Evolutionary conservation across 2,888 invertebrate genomes (phyloP).

Genomic region (Imbricaverruca yamaguchii): DNA sequence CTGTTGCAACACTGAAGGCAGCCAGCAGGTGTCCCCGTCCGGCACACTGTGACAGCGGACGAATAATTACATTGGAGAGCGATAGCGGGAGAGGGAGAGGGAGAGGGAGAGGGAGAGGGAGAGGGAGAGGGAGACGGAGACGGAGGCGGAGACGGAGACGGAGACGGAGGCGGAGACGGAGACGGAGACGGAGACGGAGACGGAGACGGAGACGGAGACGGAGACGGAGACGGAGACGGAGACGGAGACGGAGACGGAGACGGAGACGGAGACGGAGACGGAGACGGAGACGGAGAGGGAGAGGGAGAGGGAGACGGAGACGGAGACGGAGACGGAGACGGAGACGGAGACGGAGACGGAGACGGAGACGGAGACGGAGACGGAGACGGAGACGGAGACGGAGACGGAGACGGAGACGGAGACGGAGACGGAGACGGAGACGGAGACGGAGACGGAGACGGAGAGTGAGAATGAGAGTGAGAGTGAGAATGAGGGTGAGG

Average conservation of each 20-base stretch:
- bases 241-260: slow-evolving; percentile 25
- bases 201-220: slow-evolving; percentile 9
- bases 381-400: slow-evolving; percentile 22
- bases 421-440: background rate
- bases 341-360: slow-evolving; percentile 21
- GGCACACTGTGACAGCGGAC: background rate
- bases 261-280: slow-evolving; percentile 23
- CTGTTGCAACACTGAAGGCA: background rate
- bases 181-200: background rate
- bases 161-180: background rate
- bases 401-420: background rate
- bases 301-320: background rate
- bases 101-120: slow-evolving; percentile 24
- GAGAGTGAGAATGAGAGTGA: too few species aligned
- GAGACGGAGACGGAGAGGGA: slow-evolving; percentile 20
- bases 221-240: slow-evolving; percentile 24
- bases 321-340: background rate
- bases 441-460: background rate
- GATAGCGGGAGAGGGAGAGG: slow-evolving; percentile 8
- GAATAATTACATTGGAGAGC: too few species aligned
- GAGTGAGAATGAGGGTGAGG: too few species aligned
- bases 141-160: background rate
- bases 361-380: slow-evolving; percentile 24
- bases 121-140: slow-evolving; percentile 25
- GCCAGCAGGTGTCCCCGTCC: background rate